These are phyloP conservation scores for Sciurus vulgaris DNA, from an alignment of 2,797 vertebrate genomes.

Conservation along the genomic window DNA sequence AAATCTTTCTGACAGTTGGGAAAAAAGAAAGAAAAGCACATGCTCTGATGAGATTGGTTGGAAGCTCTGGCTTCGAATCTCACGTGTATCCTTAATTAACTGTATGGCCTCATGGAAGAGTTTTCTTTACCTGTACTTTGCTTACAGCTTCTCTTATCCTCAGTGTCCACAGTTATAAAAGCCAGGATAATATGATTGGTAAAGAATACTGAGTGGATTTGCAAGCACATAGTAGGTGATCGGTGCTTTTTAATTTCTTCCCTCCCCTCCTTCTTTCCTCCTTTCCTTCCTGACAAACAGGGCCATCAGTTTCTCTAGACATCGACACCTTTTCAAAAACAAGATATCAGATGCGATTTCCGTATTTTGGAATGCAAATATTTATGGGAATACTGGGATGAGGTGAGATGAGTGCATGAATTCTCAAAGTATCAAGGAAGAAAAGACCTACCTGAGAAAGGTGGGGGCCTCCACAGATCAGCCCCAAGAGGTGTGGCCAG, in stretches of 20 bases:
- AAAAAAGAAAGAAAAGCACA: neutral
- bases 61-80: neutral
- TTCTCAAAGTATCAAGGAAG: conserved; percentile 3
- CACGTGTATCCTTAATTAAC: neutral
- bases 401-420: neutral
- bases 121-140: neutral
- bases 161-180: neutral
- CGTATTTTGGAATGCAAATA: neutral
- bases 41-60: neutral
- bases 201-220: neutral
- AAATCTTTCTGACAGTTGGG: neutral
- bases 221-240: accelerated
- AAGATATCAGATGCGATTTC: neutral
- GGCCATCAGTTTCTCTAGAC: neutral
- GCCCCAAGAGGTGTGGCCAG: neutral
- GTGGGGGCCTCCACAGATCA: neutral
- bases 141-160: neutral
- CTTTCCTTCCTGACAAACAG: neutral
- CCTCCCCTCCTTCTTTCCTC: neutral
- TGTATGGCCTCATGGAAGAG: neutral
- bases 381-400: neutral
- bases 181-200: too few species aligned
- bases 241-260: neutral
- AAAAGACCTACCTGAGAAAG: neutral
- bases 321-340: neutral